Percentiles rank a stretch among this genome's conserved stretches.
phyloP scores from a whole-genome alignment of 2,888 invertebrate genomes.

The Saturnia japonica region DNA sequence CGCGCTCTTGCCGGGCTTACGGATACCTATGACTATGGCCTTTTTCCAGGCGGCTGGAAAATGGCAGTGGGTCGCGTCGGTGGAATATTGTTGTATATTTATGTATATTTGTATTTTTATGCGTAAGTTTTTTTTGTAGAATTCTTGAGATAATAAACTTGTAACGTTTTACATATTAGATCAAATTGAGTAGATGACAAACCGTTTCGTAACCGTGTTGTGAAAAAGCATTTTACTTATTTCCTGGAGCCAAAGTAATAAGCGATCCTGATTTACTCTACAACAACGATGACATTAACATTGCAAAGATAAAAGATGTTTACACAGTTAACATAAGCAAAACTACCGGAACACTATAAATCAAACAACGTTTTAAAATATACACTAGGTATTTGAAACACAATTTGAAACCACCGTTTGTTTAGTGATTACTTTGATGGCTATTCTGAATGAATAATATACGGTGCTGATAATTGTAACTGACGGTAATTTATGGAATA shows the following conservation, averaged over 20 bases:
- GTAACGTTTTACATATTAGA: neutral
- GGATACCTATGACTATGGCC: no score
- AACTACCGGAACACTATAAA: neutral
- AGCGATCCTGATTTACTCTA: neutral
- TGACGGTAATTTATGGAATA: neutral
- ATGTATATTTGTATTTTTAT: slow-evolving; percentile 4
- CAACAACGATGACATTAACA: neutral
- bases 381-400: neutral
- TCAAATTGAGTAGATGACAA: neutral
- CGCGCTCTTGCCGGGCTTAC: no score
- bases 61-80: neutral
- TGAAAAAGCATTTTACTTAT: neutral
- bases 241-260: neutral
- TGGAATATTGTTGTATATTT: slow-evolving; percentile 13
- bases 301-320: neutral
- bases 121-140: neutral
- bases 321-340: neutral
- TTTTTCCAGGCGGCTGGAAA: no score
- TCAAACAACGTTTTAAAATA: slow-evolving; percentile 6
- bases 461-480: no score
- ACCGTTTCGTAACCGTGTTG: neutral
- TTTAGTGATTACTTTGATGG: neutral
- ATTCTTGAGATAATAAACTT: neutral
- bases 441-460: no score
- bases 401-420: neutral